Percentiles rank a stretch among this genome's conserved stretches.
Conservation (phyloP, 2,888 invertebrate genomes). For the Hermaeophaga mercurialis region DNA sequence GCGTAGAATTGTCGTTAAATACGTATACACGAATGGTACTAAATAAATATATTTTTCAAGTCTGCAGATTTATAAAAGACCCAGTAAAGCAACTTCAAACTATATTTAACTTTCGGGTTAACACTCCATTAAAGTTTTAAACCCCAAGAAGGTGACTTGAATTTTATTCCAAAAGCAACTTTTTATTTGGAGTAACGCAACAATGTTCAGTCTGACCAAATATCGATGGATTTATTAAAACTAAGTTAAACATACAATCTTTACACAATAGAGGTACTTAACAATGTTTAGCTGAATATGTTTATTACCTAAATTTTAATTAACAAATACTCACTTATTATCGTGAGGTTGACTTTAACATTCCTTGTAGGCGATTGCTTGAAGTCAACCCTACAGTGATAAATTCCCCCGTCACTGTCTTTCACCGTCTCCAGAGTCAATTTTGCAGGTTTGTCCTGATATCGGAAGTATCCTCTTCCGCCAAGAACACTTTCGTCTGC, state of each 20-base stretch:
- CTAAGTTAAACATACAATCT: too few species aligned
- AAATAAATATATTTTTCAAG: neutral
- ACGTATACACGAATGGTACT: too few species aligned
- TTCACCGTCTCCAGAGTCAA: conserved; percentile 76
- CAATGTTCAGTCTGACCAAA: too few species aligned
- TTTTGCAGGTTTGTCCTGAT: conserved; percentile 75
- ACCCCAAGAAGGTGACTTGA: too few species aligned
- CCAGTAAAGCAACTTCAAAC: neutral
- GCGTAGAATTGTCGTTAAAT: neutral
- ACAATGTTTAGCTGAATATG: too few species aligned
- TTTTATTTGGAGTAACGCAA: too few species aligned
- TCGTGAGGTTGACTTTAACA: conserved; percentile 84
- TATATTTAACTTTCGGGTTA: conserved; percentile 1
- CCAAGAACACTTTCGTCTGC: conserved; percentile 76
- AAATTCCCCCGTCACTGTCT: conserved; percentile 79
- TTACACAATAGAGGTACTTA: too few species aligned
- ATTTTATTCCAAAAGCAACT: too few species aligned
- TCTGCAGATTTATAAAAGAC: neutral
- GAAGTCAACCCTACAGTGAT: conserved; percentile 89
- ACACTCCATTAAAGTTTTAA: conserved; percentile 1
- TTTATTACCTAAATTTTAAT: too few species aligned
- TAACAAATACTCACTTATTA: conserved; percentile 84
- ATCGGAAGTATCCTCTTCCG: conserved; percentile 76
- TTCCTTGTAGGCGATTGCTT: conserved; percentile 87
- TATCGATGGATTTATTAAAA: too few species aligned